Base-by-base conservation (phyloP, 2,888 invertebrate genomes). In the Pelosia muscerda region DNA sequence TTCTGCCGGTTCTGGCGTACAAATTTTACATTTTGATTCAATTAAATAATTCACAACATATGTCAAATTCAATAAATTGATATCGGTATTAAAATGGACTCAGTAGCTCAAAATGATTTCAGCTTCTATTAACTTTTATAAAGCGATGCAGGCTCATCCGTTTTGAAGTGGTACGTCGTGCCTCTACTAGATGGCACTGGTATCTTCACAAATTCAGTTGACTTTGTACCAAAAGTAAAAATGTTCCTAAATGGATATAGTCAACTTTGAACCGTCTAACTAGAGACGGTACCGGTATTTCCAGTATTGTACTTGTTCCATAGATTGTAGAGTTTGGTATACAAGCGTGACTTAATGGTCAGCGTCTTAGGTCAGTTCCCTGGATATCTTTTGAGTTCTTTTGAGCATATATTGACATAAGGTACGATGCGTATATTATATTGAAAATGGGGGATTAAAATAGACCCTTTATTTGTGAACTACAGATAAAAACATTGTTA, bases 401-500 rank as follows among this genome's bases (percentile, higher is more conserved):
- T 23, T 0, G 15, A 10, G n/a, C 3, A 54, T 11, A 53, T 4
- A 10, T 42, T 2, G 11, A 2, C 2, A 42, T 42, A 42, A 11
- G 3, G 19, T 9, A 9, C 10, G 3, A 19, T n/a, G n/a, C n/a
- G 9, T 22, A n/a, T 53, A 54, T 23, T 23, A 22, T 54, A 54
- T 23, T 54, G 54, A 23, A 11, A 23, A 59, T 59, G 13, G 2
- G 23, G 23, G 59, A 19, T 34, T 34, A 23, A 19, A 59, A 59
- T 38, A 59, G 22, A 23, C 34, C 19, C 23, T 34, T 59, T 42
- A 26, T 49, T 42, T 42, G 42, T 59, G 11, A 58, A 28, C 28
- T 23, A 31, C 22, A 65, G 65, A 38, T 23, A 25, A 57, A 66
- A 42, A 31, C n/a, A n/a, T 11, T n/a, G 42, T 62, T 66, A 62